Evolutionary conservation across 2,113 vertebrate genomes (phyloP).

Genomic region (Oriolus oriolus): DNA sequence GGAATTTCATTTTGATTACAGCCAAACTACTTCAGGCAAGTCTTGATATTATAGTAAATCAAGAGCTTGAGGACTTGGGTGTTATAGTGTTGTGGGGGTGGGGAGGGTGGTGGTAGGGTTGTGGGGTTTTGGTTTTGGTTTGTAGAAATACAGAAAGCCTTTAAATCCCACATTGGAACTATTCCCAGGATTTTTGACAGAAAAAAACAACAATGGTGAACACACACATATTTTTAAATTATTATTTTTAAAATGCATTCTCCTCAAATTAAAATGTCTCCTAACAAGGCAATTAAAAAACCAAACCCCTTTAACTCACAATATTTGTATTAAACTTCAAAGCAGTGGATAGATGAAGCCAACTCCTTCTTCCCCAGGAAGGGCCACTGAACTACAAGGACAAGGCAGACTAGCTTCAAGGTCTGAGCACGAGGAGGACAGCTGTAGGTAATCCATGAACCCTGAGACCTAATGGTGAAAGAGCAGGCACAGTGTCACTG

Average conservation of each 20-base stretch:
- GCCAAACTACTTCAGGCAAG: neutral
- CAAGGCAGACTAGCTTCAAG: neutral
- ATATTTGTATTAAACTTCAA: neutral
- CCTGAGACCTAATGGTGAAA: neutral
- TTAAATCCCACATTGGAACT: neutral
- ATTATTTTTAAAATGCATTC: neutral
- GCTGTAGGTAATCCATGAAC: fast-evolving
- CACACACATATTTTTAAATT: neutral
- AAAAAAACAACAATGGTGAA: neutral
- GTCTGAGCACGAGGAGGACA: neutral
- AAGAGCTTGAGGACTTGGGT: neutral
- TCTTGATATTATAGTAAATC: neutral
- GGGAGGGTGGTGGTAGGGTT: neutral
- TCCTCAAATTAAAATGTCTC: neutral
- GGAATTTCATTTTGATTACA: neutral
- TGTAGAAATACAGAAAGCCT: neutral
- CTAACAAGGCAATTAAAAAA: neutral
- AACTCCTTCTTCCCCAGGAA: neutral
- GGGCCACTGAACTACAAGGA: neutral
- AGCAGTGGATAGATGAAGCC: neutral
- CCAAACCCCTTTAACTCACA: neutral
- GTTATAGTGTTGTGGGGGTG: neutral
- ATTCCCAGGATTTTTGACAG: neutral
- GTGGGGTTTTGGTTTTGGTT: neutral
- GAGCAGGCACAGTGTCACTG: fast-evolving